Conservation (phyloP, 2,888 invertebrate species). For the Rhagonycha lutea region DNA sequence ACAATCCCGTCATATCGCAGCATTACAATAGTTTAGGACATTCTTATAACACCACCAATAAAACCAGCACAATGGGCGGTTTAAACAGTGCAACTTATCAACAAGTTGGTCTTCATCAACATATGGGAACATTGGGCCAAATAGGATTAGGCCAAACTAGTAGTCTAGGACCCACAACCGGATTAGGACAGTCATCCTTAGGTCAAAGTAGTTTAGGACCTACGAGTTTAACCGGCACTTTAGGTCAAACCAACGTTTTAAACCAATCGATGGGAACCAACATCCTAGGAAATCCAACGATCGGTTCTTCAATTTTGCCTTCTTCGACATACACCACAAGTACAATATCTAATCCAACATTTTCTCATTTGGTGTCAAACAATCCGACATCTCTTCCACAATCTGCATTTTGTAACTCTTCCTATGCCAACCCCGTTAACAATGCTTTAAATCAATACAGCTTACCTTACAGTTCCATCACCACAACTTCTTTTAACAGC, state of each 20-base stretch:
- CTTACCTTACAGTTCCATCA: constrained; percentile 53
- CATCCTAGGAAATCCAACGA: constrained; percentile 41
- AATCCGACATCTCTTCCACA: constrained; percentile 49
- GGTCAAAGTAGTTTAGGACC: constrained; percentile 17
- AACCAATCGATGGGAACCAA: constrained; percentile 18
- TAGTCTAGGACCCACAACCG: neutral
- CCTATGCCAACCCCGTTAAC: constrained; percentile 57
- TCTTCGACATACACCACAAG: constrained; percentile 58
- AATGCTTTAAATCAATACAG: constrained; percentile 55
- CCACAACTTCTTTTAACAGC: constrained; percentile 50
- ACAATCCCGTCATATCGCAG: constrained; percentile 41
- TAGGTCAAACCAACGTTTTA: constrained; percentile 43
- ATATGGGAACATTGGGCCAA: constrained; percentile 16
- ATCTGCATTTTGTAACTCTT: constrained; percentile 57
- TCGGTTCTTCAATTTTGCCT: constrained; percentile 58
- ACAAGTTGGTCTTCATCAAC: constrained; percentile 20
- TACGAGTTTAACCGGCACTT: constrained; percentile 31
- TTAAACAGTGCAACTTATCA: constrained; percentile 13
- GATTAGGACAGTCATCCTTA: constrained; percentile 4
- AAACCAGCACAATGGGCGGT: constrained; percentile 37
- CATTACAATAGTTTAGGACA: constrained; percentile 50
- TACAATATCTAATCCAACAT: constrained; percentile 60
- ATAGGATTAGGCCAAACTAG: constrained; percentile 7
- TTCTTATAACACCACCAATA: constrained; percentile 41
- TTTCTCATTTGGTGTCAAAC: constrained; percentile 53